Percentiles rank a stretch among this genome's conserved stretches.
Evolutionary conservation across 2,113 vertebrate species (phyloP).

Genomic region (Tylochromis polylepis): DNA sequence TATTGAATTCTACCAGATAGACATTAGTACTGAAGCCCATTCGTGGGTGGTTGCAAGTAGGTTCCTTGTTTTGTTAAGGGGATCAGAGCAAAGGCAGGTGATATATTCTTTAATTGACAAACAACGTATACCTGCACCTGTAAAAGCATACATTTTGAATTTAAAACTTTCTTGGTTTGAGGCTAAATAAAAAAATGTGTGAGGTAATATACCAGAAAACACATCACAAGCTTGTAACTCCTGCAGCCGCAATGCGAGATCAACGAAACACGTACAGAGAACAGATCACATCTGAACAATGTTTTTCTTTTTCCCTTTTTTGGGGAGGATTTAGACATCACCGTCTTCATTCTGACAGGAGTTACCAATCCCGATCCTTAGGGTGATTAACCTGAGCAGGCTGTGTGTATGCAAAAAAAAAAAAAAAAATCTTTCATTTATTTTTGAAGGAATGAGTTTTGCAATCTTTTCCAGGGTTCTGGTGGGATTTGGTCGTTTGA

Average conservation of each 20-base stretch:
- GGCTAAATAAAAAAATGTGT: neutral
- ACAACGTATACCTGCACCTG: neutral
- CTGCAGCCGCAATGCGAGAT: neutral
- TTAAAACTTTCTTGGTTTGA: neutral
- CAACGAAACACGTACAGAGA: neutral
- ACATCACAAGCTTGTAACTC: neutral
- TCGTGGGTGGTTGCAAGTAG: neutral
- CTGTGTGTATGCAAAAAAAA: neutral
- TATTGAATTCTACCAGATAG: neutral
- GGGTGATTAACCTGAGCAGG: constrained; percentile 7
- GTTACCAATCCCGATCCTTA: constrained; percentile 1
- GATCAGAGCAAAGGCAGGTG: neutral
- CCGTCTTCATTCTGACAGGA: constrained; percentile 9
- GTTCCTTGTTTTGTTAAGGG: neutral
- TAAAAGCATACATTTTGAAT: neutral
- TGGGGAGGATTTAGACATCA: neutral
- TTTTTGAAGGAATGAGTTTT: constrained; percentile 28
- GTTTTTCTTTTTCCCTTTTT: neutral
- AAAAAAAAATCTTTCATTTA: neutral
- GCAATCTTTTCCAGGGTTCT: neutral
- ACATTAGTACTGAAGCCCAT: neutral
- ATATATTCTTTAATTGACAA: neutral
- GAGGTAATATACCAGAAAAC: neutral
- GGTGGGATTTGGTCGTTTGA: constrained; percentile 38
- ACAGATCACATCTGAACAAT: neutral